Conservation (phyloP, 2,797 vertebrate genomes). For the Pipistrellus nathusii region DNA sequence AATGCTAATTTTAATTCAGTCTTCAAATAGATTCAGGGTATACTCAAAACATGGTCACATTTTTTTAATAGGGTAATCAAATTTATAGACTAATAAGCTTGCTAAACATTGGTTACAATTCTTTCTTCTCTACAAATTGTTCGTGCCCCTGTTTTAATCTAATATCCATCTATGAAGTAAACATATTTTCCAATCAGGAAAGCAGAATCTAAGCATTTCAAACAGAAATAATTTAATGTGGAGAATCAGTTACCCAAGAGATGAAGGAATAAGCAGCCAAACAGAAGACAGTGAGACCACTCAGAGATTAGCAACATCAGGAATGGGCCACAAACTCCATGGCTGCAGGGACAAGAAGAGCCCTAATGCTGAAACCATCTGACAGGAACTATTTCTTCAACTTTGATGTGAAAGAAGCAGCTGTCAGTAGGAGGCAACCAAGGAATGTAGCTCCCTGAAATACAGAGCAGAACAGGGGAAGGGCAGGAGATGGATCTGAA, state of each 20-base stretch:
- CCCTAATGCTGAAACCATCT: neutral
- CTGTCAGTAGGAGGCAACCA: neutral
- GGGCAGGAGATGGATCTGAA: neutral
- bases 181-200: neutral
- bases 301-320: neutral
- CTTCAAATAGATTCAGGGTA: neutral
- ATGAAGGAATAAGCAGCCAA: neutral
- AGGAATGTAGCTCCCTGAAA: neutral
- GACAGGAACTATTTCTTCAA: neutral
- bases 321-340: neutral
- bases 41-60: neutral
- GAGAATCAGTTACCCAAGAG: neutral
- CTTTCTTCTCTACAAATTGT: slow-evolving; percentile 5
- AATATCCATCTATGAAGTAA: neutral
- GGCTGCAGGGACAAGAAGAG: neutral
- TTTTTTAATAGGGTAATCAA: neutral
- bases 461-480: neutral
- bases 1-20: neutral
- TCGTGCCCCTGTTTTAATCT: neutral
- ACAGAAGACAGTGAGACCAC: neutral
- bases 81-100: neutral
- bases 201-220: slow-evolving; percentile 10
- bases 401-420: neutral
- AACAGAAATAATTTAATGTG: neutral
- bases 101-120: slow-evolving; percentile 23